A percentile compares a stretch with the other conserved stretches of the same genome.
These are phyloP conservation scores for Lagorchestes hirsutus DNA, from an alignment of 2,797 vertebrate species.

Conservation along the genomic window DNA sequence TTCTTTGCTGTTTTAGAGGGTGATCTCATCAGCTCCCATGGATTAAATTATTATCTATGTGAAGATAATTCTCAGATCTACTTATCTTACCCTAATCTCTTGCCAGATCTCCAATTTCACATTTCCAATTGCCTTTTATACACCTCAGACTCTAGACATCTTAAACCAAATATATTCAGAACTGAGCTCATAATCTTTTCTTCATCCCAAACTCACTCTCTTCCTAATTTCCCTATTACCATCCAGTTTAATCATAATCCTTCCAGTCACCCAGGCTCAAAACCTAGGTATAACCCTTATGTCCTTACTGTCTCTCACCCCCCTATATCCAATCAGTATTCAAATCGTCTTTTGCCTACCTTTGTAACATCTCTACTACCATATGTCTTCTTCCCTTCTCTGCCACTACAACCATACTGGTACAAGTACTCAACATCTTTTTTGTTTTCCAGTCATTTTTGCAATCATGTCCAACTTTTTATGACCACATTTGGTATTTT, in stretches of 20 bases:
- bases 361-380: too few relatives aligned
- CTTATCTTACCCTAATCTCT: neutral
- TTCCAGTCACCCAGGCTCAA: neutral
- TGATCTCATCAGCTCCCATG: neutral
- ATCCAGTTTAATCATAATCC: neutral
- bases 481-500: too few relatives aligned
- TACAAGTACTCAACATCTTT: too few relatives aligned
- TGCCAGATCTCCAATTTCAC: neutral
- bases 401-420: too few relatives aligned
- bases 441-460: too few relatives aligned
- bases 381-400: too few relatives aligned
- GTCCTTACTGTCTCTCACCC: too few relatives aligned
- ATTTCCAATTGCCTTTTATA: neutral
- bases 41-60: neutral
- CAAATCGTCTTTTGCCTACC: too few relatives aligned
- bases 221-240: neutral
- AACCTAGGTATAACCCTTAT: too few relatives aligned
- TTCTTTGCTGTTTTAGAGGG: neutral
- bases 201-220: neutral
- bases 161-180: neutral
- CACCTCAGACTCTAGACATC: neutral
- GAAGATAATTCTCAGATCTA: neutral
- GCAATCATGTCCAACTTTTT: too few relatives aligned
- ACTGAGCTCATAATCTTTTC: neutral
- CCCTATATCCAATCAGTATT: too few relatives aligned